Evolutionary conservation across 2,888 invertebrate species (phyloP).

Genomic region (Andrena haemorrhoa): DNA sequence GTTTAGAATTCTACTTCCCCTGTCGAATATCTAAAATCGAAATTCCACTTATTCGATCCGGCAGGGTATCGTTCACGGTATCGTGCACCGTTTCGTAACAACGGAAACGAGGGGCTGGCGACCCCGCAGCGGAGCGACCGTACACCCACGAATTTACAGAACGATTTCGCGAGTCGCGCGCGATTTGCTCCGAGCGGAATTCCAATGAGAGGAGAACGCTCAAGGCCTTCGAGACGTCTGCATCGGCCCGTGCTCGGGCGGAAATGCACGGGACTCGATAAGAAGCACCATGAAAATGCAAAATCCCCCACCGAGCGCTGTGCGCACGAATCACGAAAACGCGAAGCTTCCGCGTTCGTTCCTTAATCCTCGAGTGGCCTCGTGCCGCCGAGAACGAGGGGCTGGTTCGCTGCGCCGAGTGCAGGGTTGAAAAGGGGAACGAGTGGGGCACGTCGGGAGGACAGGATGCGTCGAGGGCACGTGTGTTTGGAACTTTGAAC

Average conservation of each 20-base stretch:
- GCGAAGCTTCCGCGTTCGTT: neutral
- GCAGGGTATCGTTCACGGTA: neutral
- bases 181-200: slow-evolving; percentile 35
- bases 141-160: slow-evolving; percentile 4
- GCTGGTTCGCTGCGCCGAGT: neutral
- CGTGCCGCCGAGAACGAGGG: neutral
- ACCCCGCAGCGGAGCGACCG: neutral
- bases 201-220: slow-evolving; percentile 30
- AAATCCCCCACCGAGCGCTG: neutral
- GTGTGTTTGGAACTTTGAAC: slow-evolving; percentile 8
- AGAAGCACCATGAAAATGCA: slow-evolving; percentile 21
- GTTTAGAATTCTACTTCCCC: no score
- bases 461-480: neutral
- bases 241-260: neutral
- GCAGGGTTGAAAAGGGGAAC: slow-evolving; percentile 10
- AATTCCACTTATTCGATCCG: slow-evolving; percentile 2
- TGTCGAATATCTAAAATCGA: neutral
- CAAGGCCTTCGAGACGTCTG: neutral
- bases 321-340: slow-evolving; percentile 2
- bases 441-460: neutral
- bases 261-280: slow-evolving; percentile 7
- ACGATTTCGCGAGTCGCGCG: slow-evolving; percentile 38
- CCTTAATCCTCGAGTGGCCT: slow-evolving; percentile 30
- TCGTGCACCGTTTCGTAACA: neutral
- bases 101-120: neutral